Conservation (phyloP, 2,113 vertebrate genomes). For the Pelvicachromis taeniatus region DNA sequence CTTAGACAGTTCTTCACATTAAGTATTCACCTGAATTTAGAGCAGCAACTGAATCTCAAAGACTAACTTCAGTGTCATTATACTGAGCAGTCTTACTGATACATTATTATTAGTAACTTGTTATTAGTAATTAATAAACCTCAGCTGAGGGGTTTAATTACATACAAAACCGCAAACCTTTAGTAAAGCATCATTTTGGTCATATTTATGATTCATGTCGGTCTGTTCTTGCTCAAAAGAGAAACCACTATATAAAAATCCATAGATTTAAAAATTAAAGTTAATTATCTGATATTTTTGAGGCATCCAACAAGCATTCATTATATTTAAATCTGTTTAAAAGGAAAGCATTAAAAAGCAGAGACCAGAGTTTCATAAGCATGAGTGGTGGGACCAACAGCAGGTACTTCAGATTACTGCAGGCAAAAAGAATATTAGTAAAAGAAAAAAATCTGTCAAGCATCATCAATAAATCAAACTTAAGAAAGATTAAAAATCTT, state of each 20-base stretch:
- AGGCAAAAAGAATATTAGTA: background rate
- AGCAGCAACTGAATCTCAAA: background rate
- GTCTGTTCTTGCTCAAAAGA: background rate
- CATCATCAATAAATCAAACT: rapidly evolving
- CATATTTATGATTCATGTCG: background rate
- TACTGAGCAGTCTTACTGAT: background rate
- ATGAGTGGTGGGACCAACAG: background rate
- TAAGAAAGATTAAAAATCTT: background rate
- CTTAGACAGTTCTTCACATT: background rate
- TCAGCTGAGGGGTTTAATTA: background rate
- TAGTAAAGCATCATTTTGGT: background rate
- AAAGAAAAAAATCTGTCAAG: background rate
- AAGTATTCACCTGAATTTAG: background rate
- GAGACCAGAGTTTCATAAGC: background rate
- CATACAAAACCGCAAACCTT: background rate
- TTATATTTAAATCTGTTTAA: background rate
- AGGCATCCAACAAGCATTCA: background rate
- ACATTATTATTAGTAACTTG: background rate
- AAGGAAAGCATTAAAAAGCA: background rate
- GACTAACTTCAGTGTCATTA: background rate
- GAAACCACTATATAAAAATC: background rate
- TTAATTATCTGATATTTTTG: background rate
- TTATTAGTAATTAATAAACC: background rate
- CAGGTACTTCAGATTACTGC: background rate
- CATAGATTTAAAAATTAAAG: background rate